Evolutionary conservation across 2,797 vertebrate genomes (phyloP).

Genomic region (Rhodeus uyekii): DNA sequence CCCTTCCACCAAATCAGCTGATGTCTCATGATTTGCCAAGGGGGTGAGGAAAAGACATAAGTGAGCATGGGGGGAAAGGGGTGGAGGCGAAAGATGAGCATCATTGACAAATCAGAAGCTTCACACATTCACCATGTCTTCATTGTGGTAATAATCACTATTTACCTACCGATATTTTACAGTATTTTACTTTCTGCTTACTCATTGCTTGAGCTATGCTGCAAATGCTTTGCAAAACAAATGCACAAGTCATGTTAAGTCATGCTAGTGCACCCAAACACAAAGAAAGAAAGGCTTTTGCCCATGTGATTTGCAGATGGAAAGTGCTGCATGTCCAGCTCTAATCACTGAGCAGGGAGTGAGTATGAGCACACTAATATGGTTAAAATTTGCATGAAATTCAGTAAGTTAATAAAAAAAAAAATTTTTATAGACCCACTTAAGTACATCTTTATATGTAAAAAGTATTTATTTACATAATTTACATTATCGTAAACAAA

Average conservation of each 20-base stretch:
- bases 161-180: not conserved
- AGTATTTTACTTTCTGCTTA: not conserved
- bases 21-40: conserved; percentile 74
- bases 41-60: conserved; percentile 43
- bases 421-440: not conserved
- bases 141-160: not conserved
- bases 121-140: not conserved
- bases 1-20: conserved; percentile 79
- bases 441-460: not conserved
- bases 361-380: not conserved
- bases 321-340: not conserved
- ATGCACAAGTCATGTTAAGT: not conserved
- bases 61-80: conserved; percentile 4
- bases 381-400: not conserved
- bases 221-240: not conserved
- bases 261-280: not conserved
- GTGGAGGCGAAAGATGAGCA: not conserved
- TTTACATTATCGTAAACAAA: not conserved
- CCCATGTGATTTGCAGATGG: conserved; percentile 12
- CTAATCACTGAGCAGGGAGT: conserved; percentile 23
- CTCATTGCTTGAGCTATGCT: not conserved
- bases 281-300: conserved; percentile 15
- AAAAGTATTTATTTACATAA: not conserved
- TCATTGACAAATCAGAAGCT: conserved; percentile 36
- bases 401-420: not conserved